These are phyloP conservation scores for Drymodes brunneopygia DNA, from an alignment of 2,113 vertebrate species.

Conservation along the genomic window DNA sequence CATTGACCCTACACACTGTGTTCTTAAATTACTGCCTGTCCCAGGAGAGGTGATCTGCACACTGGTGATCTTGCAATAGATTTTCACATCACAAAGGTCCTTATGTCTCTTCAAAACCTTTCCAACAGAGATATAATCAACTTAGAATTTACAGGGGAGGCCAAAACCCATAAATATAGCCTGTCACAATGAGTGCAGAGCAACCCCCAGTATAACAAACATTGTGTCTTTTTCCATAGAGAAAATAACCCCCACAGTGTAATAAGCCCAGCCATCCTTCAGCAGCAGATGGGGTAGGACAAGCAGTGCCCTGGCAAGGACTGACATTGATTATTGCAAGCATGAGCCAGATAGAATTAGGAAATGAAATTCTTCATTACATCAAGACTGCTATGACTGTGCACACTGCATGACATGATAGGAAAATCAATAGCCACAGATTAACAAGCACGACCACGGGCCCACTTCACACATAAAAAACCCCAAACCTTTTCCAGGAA, in stretches of 20 bases:
- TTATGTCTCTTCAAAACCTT: neutral
- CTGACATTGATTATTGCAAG: neutral
- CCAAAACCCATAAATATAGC: neutral
- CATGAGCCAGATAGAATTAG: neutral
- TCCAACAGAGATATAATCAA: neutral
- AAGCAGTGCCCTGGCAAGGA: neutral
- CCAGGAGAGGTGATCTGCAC: neutral
- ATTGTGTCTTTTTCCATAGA: accelerated
- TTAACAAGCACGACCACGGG: neutral
- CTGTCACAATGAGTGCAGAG: neutral
- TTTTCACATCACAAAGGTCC: neutral
- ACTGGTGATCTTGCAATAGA: neutral
- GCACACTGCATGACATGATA: neutral
- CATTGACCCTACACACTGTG: neutral
- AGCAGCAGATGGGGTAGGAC: neutral
- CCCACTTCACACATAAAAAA: neutral
- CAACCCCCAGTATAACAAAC: neutral
- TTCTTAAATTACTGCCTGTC: neutral
- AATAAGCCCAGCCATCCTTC: neutral
- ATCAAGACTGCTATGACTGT: neutral
- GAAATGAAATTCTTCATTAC: neutral
- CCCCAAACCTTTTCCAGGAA: neutral
- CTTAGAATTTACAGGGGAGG: neutral
- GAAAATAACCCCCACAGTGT: neutral
- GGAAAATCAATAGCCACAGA: neutral